Percentiles rank a stretch among this genome's conserved stretches.
phyloP scores from a whole-genome alignment of 2,113 vertebrate genomes.

The Ciconia boyciana region DNA sequence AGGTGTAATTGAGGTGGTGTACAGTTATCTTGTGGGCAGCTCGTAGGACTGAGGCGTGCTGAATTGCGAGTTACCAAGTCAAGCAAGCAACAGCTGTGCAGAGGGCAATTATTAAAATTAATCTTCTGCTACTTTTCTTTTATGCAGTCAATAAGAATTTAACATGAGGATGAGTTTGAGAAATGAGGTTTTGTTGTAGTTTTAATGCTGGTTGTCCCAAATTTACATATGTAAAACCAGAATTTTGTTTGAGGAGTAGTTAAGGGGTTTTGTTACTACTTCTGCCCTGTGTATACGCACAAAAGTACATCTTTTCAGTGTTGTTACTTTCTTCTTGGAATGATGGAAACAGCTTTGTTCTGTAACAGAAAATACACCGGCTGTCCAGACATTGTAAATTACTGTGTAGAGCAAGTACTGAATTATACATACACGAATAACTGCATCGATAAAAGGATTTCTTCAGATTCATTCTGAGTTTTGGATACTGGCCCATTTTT shows the following conservation, averaged over 20 bases:
- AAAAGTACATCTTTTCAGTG: background rate
- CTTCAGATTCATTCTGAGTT: background rate
- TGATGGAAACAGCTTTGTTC: constrained; percentile 25
- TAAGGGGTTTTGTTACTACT: background rate
- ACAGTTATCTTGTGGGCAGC: background rate
- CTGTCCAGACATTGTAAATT: constrained; percentile 19
- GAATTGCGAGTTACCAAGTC: background rate
- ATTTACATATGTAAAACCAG: background rate
- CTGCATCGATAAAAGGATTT: constrained; percentile 3
- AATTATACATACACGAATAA: constrained; percentile 44
- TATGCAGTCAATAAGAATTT: background rate
- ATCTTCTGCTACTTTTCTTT: background rate
- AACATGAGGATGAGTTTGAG: background rate
- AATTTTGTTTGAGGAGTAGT: background rate
- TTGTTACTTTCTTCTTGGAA: background rate
- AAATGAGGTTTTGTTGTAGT: background rate
- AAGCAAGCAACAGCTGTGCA: background rate
- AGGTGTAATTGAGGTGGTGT: constrained; percentile 1
- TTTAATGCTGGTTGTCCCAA: background rate
- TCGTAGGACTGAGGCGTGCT: accelerated
- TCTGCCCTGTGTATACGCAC: background rate
- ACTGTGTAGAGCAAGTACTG: background rate
- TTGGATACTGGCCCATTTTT: constrained; percentile 14
- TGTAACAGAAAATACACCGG: background rate
- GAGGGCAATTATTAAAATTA: background rate